A percentile compares a stretch with the other conserved stretches of the same genome.
Conservation (phyloP, 1,140 invertebrate genomes). For the Andrena cerasifolii region DNA sequence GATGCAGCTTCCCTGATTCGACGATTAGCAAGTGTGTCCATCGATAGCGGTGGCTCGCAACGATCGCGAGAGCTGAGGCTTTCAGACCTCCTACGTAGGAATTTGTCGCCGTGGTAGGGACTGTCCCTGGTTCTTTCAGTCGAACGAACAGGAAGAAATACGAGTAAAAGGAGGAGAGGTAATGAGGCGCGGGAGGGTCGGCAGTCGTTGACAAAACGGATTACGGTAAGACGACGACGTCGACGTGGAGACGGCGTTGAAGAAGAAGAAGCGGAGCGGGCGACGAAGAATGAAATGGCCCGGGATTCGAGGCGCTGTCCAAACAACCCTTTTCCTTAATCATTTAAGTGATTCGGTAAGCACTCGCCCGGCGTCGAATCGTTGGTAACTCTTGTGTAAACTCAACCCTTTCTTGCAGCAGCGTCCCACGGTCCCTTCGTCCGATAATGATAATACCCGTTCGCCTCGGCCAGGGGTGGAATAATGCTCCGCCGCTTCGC, state of each 20-base stretch:
- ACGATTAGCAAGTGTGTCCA: too few species aligned
- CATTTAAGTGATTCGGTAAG: conserved; percentile 82
- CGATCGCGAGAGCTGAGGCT: too few species aligned
- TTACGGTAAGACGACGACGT: conserved; percentile 69
- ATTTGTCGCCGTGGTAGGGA: too few species aligned
- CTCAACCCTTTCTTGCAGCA: conserved; percentile 75
- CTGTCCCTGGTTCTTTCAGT: too few species aligned
- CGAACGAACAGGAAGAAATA: conserved; percentile 45
- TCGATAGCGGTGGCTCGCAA: too few species aligned
- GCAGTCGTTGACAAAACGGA: conserved; percentile 80
- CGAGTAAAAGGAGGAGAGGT: conserved; percentile 69
- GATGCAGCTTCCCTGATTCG: too few species aligned
- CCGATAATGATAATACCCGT: conserved; percentile 70
- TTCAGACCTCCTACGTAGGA: too few species aligned
- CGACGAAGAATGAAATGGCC: conserved; percentile 72
- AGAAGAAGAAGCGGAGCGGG: conserved; percentile 33
- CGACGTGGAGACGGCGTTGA: conserved; percentile 20
- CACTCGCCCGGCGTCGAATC: conserved; percentile 76
- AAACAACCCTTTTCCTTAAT: conserved; percentile 82
- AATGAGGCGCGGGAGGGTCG: conserved; percentile 73
- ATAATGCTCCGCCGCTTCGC: conserved; percentile 47
- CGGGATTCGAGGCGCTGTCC: conserved; percentile 75
- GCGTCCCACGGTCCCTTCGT: conserved; percentile 64
- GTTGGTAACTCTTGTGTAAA: conserved; percentile 78
- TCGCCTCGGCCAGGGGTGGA: conserved; percentile 51